Conservation (phyloP, 2,888 invertebrate species). For the Alentia gelatinosa region DNA sequence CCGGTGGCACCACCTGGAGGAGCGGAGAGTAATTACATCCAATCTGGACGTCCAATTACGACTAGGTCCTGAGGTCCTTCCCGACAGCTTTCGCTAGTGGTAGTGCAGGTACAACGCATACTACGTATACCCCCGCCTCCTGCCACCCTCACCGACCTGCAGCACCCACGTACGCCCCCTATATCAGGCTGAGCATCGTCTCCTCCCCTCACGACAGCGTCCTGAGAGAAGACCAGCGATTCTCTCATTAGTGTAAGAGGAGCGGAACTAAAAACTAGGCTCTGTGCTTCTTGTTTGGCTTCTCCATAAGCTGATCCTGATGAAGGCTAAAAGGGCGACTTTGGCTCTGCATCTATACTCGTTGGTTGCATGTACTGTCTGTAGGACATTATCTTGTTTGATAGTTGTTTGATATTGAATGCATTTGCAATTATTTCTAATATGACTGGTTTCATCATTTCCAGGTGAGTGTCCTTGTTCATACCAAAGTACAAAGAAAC, state of each 20-base stretch:
- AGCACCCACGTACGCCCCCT: background rate
- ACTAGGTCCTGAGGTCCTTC: background rate
- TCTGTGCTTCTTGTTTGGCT: background rate
- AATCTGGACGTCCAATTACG: constrained; percentile 10
- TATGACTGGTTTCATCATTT: no score
- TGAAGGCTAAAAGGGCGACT: background rate
- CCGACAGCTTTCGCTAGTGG: no score
- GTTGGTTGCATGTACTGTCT: no score
- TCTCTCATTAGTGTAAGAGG: background rate
- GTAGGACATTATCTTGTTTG: no score
- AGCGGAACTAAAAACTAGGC: background rate
- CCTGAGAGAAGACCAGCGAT: background rate
- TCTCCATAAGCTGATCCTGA: background rate
- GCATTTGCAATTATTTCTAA: no score
- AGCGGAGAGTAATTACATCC: background rate
- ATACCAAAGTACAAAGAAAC: no score
- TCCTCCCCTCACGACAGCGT: no score
- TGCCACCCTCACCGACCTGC: background rate
- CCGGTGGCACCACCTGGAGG: background rate
- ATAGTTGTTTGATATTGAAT: no score
- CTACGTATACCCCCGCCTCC: background rate
- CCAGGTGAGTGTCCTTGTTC: no score
- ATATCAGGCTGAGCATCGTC: no score
- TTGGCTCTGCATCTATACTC: no score
- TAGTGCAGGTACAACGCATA: no score